Evolutionary conservation across 2,113 vertebrate genomes (phyloP), one percentile per base, ranked within the genome.

Genomic region (Misgurnus mizolepis): DNA sequence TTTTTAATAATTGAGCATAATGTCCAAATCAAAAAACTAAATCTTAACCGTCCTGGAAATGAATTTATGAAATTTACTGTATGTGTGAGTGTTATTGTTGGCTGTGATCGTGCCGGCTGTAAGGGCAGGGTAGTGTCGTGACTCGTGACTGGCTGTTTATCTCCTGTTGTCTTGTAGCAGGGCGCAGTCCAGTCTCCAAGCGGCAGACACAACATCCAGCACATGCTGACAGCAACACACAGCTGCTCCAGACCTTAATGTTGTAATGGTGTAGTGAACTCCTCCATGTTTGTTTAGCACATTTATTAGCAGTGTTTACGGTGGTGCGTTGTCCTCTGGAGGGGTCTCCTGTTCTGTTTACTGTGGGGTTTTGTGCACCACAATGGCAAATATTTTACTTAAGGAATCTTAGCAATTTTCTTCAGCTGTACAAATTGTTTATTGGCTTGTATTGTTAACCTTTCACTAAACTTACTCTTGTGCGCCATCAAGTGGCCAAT

Each of bases 171-270:
- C 89, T 94, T 89, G 84, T 92, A 93, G 90, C 92, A 87, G 91
- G 90, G 90, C 91, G 88, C 90, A 90, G 88, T 91, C 92, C 88
- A 91, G 79, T 89, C 89, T 93, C 84, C 90, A 91, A 34, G 90
- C 92, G 82, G 91, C 92, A 90, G 90, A 92, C 87, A 90, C 93
- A 83, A 93, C 92, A 71, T 94, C 93, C 89, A 93, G 93, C 88
- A 92, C 91, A 89, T 94, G 93, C 90, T 94, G 92, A 94, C 91
- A 90, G 82, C 88, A 89, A 82, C 86, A 79, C 82, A 40, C 72
- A 67, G 58, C 50, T 49, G 22, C 89, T 88, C 82, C 89, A 89
- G 74, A 69, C 71, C 76, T 79, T 78, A 41, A 66, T 56, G 67
- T 53, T 67, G 71, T 39, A 47, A 75, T 87, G 75, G 53, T 73